Evolutionary conservation across 2,888 invertebrate genomes (phyloP).

Genomic region (Entomobrya proxima): DNA sequence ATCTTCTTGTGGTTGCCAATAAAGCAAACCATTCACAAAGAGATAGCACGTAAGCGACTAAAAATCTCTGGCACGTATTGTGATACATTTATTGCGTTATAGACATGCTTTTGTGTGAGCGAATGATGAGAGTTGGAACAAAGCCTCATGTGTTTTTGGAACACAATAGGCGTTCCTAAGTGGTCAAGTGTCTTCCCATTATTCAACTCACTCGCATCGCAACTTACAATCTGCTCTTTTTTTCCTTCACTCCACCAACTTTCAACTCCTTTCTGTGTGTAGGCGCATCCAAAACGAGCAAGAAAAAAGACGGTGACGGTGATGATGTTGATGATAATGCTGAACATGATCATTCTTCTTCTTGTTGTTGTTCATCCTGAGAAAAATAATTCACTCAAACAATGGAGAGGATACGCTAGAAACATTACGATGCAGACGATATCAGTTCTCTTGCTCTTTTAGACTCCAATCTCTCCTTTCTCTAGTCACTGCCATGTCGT

Average conservation of each 20-base stretch:
- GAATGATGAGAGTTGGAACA: conserved; percentile 68
- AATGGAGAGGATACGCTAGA: conserved; percentile 35
- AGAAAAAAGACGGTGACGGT: conserved; percentile 28
- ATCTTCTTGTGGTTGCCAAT: not conserved
- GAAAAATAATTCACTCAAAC: conserved; percentile 59
- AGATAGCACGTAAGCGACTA: conserved; percentile 35
- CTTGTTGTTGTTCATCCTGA: conserved; percentile 59
- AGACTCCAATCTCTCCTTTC: not conserved
- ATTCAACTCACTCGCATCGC: conserved; percentile 62
- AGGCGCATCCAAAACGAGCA: conserved; percentile 60
- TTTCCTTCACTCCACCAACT: conserved; percentile 34
- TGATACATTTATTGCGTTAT: conserved; percentile 65
- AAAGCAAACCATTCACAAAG: not conserved
- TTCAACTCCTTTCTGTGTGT: conserved; percentile 62
- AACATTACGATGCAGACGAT: not conserved
- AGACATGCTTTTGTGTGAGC: conserved; percentile 57
- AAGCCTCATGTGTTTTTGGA: conserved; percentile 68
- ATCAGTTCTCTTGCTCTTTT: not conserved
- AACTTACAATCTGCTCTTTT: conserved; percentile 56
- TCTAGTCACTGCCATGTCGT: not conserved
- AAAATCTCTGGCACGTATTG: conserved; percentile 51
- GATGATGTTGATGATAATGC: conserved; percentile 34
- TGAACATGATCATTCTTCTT: conserved; percentile 42
- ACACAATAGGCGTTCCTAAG: conserved; percentile 71
- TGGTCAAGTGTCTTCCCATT: conserved; percentile 71